Base-by-base conservation (phyloP, 1,140 invertebrate species). In the Carcinoscorpius rotundicauda region DNA sequence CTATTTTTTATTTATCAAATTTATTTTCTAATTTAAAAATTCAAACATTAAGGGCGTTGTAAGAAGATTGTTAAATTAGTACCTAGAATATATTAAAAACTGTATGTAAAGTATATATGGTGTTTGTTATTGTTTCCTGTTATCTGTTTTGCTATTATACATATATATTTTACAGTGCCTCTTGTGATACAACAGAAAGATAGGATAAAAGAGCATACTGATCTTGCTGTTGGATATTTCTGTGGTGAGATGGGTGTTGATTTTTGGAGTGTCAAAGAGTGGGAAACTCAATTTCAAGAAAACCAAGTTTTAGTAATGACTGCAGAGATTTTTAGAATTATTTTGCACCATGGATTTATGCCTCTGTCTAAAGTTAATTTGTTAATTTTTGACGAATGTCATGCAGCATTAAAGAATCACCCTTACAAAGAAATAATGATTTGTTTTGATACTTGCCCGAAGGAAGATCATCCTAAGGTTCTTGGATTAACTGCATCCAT, bases 341-440 rank as follows among this genome's bases (percentile, higher is more conserved):
- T 92, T 63, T 65, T 97, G 0, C 74, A 79, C 6, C 82, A 86
- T 68, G 79, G 80, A 4, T 82, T 83, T 68, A 78, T 94, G n/a
- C 68, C 72, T 52, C 71, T 86, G 49, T 72, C 71, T 48, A 72
- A 81, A 61, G 80, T 95, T n/a, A 91, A 88, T 78, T 77, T 97
- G 49, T 71, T 97, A 0, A 85, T 98, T 53, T 85, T 97, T 71
- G 93, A 98, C 75, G 93, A 97, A 74, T 97, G 93, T 73, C 94
- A 97, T 75, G 82, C 86, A 72, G 90, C 85, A 10, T 85, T 64
- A 51, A 56, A 56, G 5, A 78, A 85, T 63, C 88, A 92, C 77
- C 85, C 88, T 0, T 92, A 85, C 64, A 73, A 69, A 8, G 67
- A 72, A 62, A 69, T 90, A 3, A 87, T 91, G 83, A 80, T 82